These are phyloP conservation scores for Rutpela maculata DNA, from an alignment of 2,888 invertebrate species.

Conservation along the genomic window DNA sequence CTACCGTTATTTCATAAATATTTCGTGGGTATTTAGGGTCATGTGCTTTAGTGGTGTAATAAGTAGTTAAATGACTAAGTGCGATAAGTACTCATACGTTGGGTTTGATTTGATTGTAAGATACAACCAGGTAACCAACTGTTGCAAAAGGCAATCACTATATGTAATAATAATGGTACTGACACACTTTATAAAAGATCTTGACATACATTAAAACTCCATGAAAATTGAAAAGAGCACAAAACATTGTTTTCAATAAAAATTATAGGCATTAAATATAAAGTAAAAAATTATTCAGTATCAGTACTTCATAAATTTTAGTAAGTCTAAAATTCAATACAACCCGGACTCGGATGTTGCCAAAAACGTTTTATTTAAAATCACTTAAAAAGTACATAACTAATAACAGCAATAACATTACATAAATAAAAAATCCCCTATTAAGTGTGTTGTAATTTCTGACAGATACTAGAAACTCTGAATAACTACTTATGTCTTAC, in stretches of 20 bases:
- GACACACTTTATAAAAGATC: constrained; percentile 17
- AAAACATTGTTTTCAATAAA: neutral
- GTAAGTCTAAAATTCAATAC: neutral
- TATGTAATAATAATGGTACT: constrained; percentile 12
- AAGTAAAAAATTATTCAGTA: neutral
- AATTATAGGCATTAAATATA: neutral
- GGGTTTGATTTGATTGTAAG: neutral
- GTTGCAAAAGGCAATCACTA: constrained; percentile 9
- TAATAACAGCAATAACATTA: no score
- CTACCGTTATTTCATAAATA: neutral
- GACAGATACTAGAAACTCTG: no score
- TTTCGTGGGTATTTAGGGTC: neutral
- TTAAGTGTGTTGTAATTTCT: no score
- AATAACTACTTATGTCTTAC: no score
- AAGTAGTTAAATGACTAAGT: neutral
- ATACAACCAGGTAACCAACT: neutral
- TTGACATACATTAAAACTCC: constrained; percentile 19
- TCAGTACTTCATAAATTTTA: neutral
- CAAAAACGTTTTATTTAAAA: no score
- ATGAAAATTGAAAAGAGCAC: neutral
- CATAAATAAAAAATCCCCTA: no score
- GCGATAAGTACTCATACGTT: neutral
- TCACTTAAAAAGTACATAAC: no score
- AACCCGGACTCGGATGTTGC: neutral
- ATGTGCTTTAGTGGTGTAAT: neutral